These are phyloP conservation scores for Dromas ardeola DNA, from an alignment of 2,113 vertebrate genomes.

Conservation along the genomic window DNA sequence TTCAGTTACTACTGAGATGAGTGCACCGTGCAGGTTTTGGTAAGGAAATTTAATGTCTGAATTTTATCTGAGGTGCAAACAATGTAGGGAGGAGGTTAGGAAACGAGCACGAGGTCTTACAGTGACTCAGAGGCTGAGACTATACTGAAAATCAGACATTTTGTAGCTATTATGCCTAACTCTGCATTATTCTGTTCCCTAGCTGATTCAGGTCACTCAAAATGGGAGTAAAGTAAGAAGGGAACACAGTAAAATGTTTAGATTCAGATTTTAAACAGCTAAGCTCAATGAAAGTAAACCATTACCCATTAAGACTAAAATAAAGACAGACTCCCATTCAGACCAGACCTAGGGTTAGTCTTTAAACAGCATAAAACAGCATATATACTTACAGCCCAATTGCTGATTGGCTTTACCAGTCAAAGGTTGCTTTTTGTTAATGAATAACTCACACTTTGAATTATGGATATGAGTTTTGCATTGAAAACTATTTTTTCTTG, in stretches of 20 bases:
- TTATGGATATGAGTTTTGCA: neutral
- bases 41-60: neutral
- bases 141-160: neutral
- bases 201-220: neutral
- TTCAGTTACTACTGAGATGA: neutral
- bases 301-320: neutral
- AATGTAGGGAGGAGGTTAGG: neutral
- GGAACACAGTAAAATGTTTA: neutral
- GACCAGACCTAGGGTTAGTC: neutral
- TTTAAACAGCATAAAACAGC: neutral
- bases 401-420: neutral
- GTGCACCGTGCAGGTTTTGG: neutral
- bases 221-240: neutral
- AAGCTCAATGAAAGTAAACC: neutral
- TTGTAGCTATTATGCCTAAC: neutral
- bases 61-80: neutral
- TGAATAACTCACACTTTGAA: neutral
- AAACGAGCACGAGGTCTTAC: neutral
- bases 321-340: neutral
- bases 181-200: neutral
- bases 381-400: neutral
- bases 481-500: neutral
- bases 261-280: neutral
- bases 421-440: neutral
- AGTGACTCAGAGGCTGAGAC: neutral